Conservation (phyloP, 2,888 invertebrate species). For the Ophion costatus region DNA sequence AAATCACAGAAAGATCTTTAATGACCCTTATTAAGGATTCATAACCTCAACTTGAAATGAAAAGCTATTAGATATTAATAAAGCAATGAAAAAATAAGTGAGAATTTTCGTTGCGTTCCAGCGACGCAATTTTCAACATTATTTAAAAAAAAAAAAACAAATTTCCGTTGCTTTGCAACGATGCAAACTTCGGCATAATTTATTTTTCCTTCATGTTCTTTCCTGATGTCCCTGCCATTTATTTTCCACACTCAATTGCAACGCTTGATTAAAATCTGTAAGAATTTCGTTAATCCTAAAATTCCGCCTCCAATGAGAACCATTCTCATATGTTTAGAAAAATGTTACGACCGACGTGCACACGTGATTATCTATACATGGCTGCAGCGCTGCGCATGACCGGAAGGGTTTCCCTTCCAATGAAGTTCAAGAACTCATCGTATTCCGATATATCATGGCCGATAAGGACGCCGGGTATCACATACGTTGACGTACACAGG, state of each 20-base stretch:
- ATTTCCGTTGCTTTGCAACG: neutral
- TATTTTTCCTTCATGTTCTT: no score
- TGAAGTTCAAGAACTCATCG: slow-evolving; percentile 63
- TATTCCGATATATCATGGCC: slow-evolving; percentile 53
- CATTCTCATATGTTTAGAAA: neutral
- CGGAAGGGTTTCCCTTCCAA: slow-evolving; percentile 52
- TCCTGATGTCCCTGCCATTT: no score
- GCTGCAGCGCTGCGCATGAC: slow-evolving; percentile 32
- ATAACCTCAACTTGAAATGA: no score
- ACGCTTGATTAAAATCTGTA: no score
- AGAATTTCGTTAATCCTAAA: no score
- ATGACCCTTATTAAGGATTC: no score
- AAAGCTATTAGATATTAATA: no score
- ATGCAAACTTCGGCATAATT: neutral
- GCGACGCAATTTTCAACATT: no score
- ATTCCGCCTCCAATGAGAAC: neutral
- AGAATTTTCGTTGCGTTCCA: no score
- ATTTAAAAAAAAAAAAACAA: neutral
- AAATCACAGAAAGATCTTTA: no score
- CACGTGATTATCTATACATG: slow-evolving; percentile 46
- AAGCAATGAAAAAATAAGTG: no score
- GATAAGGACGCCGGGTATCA: slow-evolving; percentile 46
- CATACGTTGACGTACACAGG: neutral
- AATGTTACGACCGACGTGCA: slow-evolving; percentile 33
- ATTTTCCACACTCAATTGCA: no score